Evolutionary conservation across 2,888 invertebrate genomes (phyloP), one percentile per base, ranked within the genome.

Genomic region (Phyllotreta cruciferae): DNA sequence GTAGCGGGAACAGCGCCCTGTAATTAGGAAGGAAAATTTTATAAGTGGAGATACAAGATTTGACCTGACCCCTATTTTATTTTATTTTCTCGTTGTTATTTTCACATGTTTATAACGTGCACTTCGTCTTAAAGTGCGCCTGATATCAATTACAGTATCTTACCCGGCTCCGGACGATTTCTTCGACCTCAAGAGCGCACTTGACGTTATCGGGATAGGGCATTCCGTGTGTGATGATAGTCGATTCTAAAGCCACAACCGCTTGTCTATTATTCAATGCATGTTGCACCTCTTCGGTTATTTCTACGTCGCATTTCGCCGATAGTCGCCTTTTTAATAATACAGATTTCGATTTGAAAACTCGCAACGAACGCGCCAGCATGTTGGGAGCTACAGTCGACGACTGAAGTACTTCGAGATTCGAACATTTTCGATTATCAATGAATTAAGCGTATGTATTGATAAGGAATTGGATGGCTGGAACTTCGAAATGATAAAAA

Each of bases 191-290:
- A 42, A 87, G 64, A 3, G 97, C 97, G 37, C 95, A 96, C 70
- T 91, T 83, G 53, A 96, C 82, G 82, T 99, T 99, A 56, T 91
- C 84, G 0, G 98, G 98, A 81, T 88, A 92, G 0, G 98, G 97
- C 93, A 99, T 94, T 44, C 99, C 99, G 82, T 99, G 98, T 0
- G 98, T 98, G 65, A 99, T 94, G 67, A 99, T 96, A 0, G 99
- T 96, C 6, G 97, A 96, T 84, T 99, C 99, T 70, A 99, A 83
- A 1, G 98, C 97, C 11, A 99, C 96, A 64, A 98, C 86, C 6
- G 97, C 92, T 69, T 84, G 82, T 35, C 83, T 82, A 50, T 83
- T 80, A 56, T 82, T 79, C 70, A 93, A 80, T 6, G 93, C 94
- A 56, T 82, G 77, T 58, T 77, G 78, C 55, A 96, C 90, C 76